These are phyloP conservation scores for Anableps anableps DNA, from an alignment of 2,797 vertebrate species.

Conservation along the genomic window DNA sequence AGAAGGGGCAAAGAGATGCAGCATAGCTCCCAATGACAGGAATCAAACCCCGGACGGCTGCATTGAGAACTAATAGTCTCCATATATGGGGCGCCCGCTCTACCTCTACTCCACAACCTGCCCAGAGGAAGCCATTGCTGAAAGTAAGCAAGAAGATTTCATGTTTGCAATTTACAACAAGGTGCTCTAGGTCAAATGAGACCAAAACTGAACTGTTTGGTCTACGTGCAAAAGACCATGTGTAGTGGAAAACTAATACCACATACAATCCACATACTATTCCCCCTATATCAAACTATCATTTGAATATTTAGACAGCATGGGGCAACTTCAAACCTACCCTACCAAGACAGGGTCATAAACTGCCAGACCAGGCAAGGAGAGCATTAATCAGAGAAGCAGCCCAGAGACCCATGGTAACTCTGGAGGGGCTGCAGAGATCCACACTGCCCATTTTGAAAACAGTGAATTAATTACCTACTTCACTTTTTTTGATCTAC, in stretches of 20 bases:
- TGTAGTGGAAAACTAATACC: background rate
- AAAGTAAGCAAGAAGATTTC: background rate
- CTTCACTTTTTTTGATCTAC: background rate
- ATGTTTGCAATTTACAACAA: background rate
- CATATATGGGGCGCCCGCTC: background rate
- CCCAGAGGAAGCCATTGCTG: background rate
- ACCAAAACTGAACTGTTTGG: background rate
- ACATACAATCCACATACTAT: background rate
- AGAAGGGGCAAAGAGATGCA: background rate
- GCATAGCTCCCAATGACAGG: background rate
- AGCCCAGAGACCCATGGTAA: background rate
- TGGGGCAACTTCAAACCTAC: background rate
- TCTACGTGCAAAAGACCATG: background rate
- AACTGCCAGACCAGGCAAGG: background rate
- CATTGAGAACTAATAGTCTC: background rate
- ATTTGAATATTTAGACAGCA: background rate
- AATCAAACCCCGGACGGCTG: background rate
- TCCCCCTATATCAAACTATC: background rate
- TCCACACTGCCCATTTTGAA: background rate
- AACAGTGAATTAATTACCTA: background rate
- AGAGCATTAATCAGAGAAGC: background rate
- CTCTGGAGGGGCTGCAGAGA: background rate
- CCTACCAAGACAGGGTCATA: background rate
- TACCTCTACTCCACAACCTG: background rate
- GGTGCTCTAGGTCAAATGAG: background rate